phyloP scores from a whole-genome alignment of 2,888 invertebrate genomes.

The Octodonta nipae region DNA sequence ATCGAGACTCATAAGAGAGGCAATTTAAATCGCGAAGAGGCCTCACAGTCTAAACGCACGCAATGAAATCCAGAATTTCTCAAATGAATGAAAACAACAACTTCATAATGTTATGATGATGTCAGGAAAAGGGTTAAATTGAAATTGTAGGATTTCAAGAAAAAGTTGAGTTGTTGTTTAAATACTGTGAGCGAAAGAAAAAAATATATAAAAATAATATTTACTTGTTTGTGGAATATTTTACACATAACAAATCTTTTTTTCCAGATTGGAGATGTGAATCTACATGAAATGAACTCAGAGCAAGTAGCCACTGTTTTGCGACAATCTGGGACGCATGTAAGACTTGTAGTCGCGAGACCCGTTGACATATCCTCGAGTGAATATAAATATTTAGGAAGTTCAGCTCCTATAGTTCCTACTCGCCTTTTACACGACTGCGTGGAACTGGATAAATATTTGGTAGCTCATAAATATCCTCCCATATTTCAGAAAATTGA shows the following conservation, averaged over 20 bases:
- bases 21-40: no score
- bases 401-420: slow-evolving; percentile 51
- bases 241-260: neutral
- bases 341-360: slow-evolving; percentile 85
- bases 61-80: no score
- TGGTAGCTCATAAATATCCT: slow-evolving; percentile 69
- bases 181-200: no score
- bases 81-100: no score
- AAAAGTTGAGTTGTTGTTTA: no score
- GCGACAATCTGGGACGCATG: slow-evolving; percentile 88
- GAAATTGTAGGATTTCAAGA: no score
- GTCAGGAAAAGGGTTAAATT: no score
- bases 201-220: no score
- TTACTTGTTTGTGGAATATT: neutral
- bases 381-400: slow-evolving; percentile 45
- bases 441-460: slow-evolving; percentile 70
- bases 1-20: no score
- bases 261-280: slow-evolving; percentile 38
- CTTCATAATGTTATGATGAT: no score
- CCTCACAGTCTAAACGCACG: no score
- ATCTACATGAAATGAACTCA: slow-evolving; percentile 93
- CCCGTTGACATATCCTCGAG: slow-evolving; percentile 60
- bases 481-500: slow-evolving; percentile 45
- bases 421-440: slow-evolving; percentile 71
- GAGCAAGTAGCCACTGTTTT: slow-evolving; percentile 93